A percentile compares a stretch with the other conserved stretches of the same genome.
These are phyloP conservation scores for Heliconius ismenius DNA, from an alignment of 2,888 invertebrate species.

Conservation along the genomic window DNA sequence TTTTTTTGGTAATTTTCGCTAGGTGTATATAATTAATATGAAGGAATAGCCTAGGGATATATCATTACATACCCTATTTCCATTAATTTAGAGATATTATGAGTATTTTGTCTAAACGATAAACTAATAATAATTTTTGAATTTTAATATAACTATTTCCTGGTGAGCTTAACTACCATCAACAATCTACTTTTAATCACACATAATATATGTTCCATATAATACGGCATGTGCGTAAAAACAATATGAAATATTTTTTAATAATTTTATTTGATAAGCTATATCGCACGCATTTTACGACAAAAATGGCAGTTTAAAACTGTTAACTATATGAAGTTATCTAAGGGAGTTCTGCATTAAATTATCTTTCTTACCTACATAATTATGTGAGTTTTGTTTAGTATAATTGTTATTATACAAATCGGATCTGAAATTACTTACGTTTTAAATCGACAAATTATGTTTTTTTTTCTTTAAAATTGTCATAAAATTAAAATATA, in stretches of 20 bases:
- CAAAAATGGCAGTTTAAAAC: background rate
- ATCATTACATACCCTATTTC: background rate
- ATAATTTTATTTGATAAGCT: constrained; percentile 6
- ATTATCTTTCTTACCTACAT: background rate
- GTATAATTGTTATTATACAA: too few species aligned
- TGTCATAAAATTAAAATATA: too few species aligned
- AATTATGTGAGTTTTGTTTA: background rate
- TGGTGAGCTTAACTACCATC: background rate
- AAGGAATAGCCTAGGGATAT: background rate
- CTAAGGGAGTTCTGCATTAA: background rate
- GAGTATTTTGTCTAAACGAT: background rate
- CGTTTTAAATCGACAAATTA: too few species aligned
- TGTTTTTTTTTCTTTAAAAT: too few species aligned
- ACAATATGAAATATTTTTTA: background rate
- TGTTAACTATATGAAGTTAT: background rate
- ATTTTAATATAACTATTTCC: background rate
- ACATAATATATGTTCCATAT: too few species aligned
- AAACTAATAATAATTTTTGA: background rate
- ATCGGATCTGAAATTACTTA: too few species aligned
- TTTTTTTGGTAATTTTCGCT: too few species aligned
- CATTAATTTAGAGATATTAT: background rate
- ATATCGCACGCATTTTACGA: background rate
- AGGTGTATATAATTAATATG: background rate
- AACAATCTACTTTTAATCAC: background rate
- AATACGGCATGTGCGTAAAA: background rate